Evolutionary conservation across 2,797 vertebrate species (phyloP).

Genomic region (Tinamus major): DNA sequence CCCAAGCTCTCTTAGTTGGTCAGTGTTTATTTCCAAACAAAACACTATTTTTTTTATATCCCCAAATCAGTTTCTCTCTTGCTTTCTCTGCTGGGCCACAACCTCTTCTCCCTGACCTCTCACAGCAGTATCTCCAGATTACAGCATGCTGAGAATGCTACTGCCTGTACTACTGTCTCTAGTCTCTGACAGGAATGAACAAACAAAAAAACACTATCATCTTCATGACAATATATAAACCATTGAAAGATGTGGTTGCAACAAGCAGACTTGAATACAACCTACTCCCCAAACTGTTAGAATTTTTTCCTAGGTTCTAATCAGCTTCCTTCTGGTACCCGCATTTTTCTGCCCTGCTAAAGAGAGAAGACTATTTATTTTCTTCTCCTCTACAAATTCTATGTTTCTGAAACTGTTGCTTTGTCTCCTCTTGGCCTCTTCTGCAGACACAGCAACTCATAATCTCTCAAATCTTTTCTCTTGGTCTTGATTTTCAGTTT

Average conservation of each 20-base stretch:
- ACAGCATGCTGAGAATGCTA: neutral
- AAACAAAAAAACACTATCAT: neutral
- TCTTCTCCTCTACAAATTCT: neutral
- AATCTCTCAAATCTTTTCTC: neutral
- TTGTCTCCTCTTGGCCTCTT: neutral
- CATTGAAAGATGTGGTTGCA: neutral
- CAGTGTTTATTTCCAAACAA: neutral
- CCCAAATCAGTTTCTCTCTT: neutral
- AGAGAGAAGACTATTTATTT: neutral
- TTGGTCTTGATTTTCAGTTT: neutral
- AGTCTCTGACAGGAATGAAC: neutral
- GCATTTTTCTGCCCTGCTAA: neutral
- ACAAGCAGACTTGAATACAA: neutral
- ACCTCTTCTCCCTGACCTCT: neutral
- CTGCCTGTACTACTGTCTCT: neutral
- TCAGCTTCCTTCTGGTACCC: neutral
- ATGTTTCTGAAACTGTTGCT: neutral
- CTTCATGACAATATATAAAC: neutral
- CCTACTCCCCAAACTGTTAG: neutral
- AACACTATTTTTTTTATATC: neutral
- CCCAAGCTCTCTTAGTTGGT: neutral
- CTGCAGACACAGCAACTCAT: neutral
- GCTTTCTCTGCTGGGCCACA: neutral
- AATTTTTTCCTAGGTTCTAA: neutral
- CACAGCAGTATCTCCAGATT: neutral